These are phyloP conservation scores for Xenopus borealis DNA, from an alignment of 2,113 vertebrate genomes.

Conservation along the genomic window DNA sequence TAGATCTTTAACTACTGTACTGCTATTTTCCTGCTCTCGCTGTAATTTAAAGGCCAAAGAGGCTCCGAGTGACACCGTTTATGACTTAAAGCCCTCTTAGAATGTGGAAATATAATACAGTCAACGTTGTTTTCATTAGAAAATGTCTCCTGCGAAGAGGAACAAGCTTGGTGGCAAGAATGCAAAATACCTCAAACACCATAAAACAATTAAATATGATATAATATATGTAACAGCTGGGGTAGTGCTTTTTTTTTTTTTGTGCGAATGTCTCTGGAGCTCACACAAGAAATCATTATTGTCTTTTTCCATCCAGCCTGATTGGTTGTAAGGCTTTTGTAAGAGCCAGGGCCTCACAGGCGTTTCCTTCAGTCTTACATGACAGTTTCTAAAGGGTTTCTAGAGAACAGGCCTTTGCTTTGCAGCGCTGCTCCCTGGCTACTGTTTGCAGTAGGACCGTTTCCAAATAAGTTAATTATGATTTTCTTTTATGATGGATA, in stretches of 20 bases:
- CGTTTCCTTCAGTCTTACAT: slow-evolving; percentile 10
- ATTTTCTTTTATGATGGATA: too few species aligned
- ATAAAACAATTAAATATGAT: slow-evolving; percentile 38
- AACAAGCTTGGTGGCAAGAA: slow-evolving; percentile 39
- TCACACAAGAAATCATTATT: slow-evolving; percentile 2
- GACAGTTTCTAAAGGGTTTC: slow-evolving; percentile 10
- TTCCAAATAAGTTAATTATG: background rate
- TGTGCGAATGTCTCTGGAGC: background rate
- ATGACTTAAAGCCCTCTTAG: slow-evolving; percentile 22
- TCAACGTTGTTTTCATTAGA: slow-evolving; percentile 35
- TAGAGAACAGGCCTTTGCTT: background rate
- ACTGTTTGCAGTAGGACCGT: background rate
- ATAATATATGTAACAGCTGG: slow-evolving; percentile 38
- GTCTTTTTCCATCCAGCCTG: slow-evolving; percentile 4
- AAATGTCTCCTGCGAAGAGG: slow-evolving; percentile 42
- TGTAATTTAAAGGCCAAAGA: slow-evolving; percentile 26
- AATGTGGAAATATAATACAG: slow-evolving; percentile 40
- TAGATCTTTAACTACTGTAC: slow-evolving; percentile 28
- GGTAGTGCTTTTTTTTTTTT: slow-evolving; percentile 14
- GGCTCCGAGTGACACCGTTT: slow-evolving; percentile 25
- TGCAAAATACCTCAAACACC: slow-evolving; percentile 34
- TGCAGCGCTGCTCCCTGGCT: background rate
- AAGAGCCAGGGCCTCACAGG: background rate
- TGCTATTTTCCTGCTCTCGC: slow-evolving; percentile 3
- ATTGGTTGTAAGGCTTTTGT: slow-evolving; percentile 1